Evolutionary conservation across 2,888 invertebrate species (phyloP).

Genomic region (Hydrotaea cyrtoneurina): DNA sequence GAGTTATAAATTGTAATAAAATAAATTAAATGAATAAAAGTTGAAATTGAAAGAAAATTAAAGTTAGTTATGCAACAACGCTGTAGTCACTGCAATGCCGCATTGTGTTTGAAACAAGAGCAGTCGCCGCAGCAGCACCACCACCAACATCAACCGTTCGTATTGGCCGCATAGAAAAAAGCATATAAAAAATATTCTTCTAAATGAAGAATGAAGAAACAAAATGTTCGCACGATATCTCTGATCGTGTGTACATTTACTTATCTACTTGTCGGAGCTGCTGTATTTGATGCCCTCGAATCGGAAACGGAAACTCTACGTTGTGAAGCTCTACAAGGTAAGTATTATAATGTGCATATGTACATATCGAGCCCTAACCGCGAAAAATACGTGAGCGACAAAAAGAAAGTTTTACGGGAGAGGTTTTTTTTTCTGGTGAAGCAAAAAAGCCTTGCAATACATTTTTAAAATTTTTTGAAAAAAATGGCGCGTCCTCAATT

Average conservation of each 20-base stretch:
- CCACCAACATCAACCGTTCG: slow-evolving; percentile 12
- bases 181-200: slow-evolving; percentile 76
- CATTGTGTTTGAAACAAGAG: slow-evolving; percentile 61
- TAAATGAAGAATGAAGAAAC: slow-evolving; percentile 98
- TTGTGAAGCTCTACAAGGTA: slow-evolving; percentile 94
- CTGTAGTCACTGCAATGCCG: slow-evolving; percentile 38
- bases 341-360: slow-evolving; percentile 41
- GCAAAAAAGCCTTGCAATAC: no score
- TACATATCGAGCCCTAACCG: no score
- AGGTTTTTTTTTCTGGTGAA: no score
- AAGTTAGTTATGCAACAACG: slow-evolving; percentile 58
- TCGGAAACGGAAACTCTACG: slow-evolving; percentile 96
- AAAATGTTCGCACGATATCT: slow-evolving; percentile 99
- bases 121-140: neutral
- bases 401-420: no score
- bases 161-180: slow-evolving; percentile 66
- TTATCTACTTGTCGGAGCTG: slow-evolving; percentile 98
- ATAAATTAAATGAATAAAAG: neutral
- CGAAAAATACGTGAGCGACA: no score
- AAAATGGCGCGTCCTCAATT: no score
- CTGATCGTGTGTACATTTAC: slow-evolving; percentile 99
- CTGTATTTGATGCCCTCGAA: slow-evolving; percentile 99
- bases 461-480: no score
- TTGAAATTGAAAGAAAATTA: slow-evolving; percentile 26
- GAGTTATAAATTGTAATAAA: slow-evolving; percentile 42